Base-by-base conservation (phyloP, 2,113 vertebrate species). In the Rynchops niger region DNA sequence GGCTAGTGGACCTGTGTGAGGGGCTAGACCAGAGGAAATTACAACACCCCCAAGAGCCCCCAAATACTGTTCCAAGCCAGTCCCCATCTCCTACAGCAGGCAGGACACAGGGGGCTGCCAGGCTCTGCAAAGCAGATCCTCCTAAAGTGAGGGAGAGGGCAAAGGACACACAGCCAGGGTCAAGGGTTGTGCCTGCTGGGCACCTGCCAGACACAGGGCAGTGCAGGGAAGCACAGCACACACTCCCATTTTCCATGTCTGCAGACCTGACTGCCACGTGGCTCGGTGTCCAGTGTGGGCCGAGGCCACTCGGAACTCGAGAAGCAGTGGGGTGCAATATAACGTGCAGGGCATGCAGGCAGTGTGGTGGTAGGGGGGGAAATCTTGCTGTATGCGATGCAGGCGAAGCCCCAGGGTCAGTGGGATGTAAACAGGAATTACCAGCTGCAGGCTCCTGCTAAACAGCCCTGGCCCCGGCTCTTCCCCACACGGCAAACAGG, bases 341-440 rank as follows among this genome's bases (percentile, higher is more conserved):
- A 52, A 47, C 40, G 29, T 49, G n/a, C 22, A 17, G 49, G 63
- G 43, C 20, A 27, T 1, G 19, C 34, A 30, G 72, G 42, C 65
- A 50, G 32, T 4, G 22, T 29, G 32, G 27, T 58, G 26, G 45
- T 77, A 13, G 6, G 13, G 47, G 47, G 25, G 32, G n/a, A 14
- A 1, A n/a, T 49, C 23, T 67, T 45, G 29, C 32, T 3, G 0
- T 27, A 13, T 27, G 17, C 0, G 0, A 56, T 0, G 5, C 36
- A 79, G 27, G 30, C 11, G 0, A 73, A 95, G 25, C 80, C 55
- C 30, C 84, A 80, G 70, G 73, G 65, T 65, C 89, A 79, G 29
- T 55, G 52, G 40, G 82, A 87, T 45, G 36, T 90, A 96, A 96
- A 94, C 89, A 96, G 96, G 91, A 97, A 95, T 82, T 76, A n/a